A percentile compares a stretch with the other conserved stretches of the same genome.
These are phyloP conservation scores for Harlomillsia oculata DNA, from an alignment of 1,140 invertebrate species.

Conservation along the genomic window DNA sequence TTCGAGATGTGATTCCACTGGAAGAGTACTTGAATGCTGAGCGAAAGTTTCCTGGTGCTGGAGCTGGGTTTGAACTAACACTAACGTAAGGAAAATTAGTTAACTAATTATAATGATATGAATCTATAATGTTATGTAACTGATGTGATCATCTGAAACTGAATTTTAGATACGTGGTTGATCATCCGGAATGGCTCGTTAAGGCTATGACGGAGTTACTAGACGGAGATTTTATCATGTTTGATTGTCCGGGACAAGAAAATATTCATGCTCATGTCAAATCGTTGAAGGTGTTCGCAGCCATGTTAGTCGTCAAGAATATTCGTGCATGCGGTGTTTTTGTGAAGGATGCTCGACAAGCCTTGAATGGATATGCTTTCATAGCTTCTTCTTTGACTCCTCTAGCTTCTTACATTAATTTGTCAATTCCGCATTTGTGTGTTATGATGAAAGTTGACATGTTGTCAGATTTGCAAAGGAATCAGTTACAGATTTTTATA, in stretches of 20 bases:
- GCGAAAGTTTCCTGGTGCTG: conserved; percentile 7
- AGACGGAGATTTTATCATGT: conserved; percentile 24
- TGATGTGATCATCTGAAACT: not conserved
- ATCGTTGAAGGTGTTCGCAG: conserved; percentile 15
- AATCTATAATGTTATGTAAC: not conserved
- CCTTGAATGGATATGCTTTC: conserved; percentile 20
- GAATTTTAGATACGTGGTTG: conserved; percentile 16
- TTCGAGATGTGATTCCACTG: conserved; percentile 17
- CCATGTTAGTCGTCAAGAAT: conserved; percentile 22
- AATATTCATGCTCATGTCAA: conserved; percentile 18
- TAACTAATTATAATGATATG: not conserved
- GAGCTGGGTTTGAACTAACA: conserved; percentile 20
- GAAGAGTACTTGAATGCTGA: conserved; percentile 22
- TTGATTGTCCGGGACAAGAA: conserved; percentile 25
- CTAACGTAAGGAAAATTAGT: conserved; percentile 11
- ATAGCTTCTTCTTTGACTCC: conserved; percentile 23
- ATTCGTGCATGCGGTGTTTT: conserved; percentile 24
- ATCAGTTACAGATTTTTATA: conserved; percentile 23
- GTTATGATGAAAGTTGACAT: conserved; percentile 25
- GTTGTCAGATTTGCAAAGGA: conserved; percentile 19
- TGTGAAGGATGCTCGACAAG: conserved; percentile 14
- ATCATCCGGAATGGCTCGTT: conserved; percentile 28
- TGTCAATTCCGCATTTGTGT: conserved; percentile 25
- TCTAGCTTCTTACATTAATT: conserved; percentile 20
- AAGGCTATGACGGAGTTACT: conserved; percentile 15